phyloP scores from a whole-genome alignment of 2,113 vertebrate genomes.

The Triplophysa siluroides region DNA sequence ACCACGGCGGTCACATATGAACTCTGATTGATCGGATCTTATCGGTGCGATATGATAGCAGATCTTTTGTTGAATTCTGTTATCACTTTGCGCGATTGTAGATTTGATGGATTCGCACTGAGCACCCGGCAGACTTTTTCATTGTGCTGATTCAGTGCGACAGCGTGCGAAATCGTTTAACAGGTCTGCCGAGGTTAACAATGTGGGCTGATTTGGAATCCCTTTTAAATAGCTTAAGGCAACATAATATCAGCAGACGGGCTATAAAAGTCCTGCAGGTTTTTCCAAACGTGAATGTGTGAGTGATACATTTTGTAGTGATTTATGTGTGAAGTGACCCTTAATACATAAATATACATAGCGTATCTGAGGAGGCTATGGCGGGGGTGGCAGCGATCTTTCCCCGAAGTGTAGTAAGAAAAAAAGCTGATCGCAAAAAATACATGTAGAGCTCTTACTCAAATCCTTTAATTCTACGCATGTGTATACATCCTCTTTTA shows the following conservation, averaged over 20 bases:
- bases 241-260: background rate
- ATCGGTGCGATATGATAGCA: background rate
- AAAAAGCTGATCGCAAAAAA: no score
- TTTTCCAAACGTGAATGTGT: background rate
- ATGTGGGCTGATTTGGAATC: conserved; percentile 33
- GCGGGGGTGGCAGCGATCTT: no score
- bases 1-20: background rate
- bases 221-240: conserved; percentile 2
- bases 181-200: conserved; percentile 27
- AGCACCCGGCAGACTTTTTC: background rate
- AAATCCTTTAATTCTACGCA: conserved; percentile 47
- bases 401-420: no score
- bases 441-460: background rate
- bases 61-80: background rate
- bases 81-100: background rate
- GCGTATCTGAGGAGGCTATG: no score
- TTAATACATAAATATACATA: background rate
- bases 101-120: no score
- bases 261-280: background rate
- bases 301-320: background rate
- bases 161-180: conserved; percentile 1
- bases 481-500: conserved; percentile 65
- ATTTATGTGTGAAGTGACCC: background rate
- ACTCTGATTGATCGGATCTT: conserved; percentile 5
- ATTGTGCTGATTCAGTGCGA: background rate